Evolutionary conservation across 2,888 invertebrate species (phyloP).

Genomic region (Lottia scabra): DNA sequence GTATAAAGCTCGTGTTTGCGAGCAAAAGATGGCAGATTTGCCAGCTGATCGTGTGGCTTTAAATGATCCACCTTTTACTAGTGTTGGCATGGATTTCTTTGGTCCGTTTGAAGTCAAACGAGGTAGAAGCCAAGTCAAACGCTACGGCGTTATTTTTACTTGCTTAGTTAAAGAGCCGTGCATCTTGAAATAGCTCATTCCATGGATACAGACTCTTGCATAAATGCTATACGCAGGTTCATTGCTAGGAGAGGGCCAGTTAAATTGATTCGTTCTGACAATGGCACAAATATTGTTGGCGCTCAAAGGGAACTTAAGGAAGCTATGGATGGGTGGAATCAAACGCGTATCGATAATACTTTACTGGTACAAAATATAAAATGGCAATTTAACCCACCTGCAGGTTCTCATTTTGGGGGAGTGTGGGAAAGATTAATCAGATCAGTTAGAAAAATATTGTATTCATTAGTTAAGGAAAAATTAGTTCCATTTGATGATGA

Average conservation of each 20-base stretch:
- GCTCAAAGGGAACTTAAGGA: neutral
- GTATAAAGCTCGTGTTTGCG: no score
- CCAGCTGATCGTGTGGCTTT: no score
- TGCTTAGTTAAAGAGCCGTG: no score
- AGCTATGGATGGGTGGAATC: neutral
- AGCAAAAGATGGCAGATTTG: no score
- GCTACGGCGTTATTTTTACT: neutral
- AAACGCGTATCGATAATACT: neutral
- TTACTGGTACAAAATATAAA: neutral
- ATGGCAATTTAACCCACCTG: neutral
- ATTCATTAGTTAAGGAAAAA: conserved; percentile 18
- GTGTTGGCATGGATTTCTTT: conserved; percentile 27
- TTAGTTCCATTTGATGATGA: conserved; percentile 25
- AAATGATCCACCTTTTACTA: conserved; percentile 17
- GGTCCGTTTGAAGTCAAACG: conserved; percentile 18
- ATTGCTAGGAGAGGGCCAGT: neutral
- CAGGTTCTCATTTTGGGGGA: neutral
- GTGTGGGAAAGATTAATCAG: conserved; percentile 21
- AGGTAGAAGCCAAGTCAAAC: neutral
- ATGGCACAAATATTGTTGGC: neutral
- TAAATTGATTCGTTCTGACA: neutral
- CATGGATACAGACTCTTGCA: no score
- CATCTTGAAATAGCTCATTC: no score
- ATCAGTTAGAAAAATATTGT: conserved; percentile 8
- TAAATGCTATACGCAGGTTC: no score